Evolutionary conservation across 2,797 vertebrate species (phyloP), one percentile per base, ranked within the genome.

Genomic region (Gallinago solitaria): DNA sequence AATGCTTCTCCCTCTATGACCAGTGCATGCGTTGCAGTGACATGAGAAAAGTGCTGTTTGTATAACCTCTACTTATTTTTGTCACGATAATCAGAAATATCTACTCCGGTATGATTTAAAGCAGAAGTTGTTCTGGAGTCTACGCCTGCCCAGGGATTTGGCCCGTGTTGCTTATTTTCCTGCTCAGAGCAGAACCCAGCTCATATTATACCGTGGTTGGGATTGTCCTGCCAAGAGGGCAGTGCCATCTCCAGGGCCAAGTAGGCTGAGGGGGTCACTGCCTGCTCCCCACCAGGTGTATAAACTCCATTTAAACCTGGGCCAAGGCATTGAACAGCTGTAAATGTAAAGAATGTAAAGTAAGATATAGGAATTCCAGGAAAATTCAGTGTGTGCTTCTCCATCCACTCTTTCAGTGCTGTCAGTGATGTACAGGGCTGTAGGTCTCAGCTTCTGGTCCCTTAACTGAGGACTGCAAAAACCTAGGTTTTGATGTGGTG

Each of bases 401-500:
- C 30, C 33, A 30, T 17, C 48, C 10, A 2, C 12, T 3, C 7
- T 48, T 48, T 16, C 27, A 24, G 47, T 27, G 47, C 28, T n/a
- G 3, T 19, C 54, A 28, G 1, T 20, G 53, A 32, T 47, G 27
- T 6, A 5, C 0, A 19, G 32, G 47, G 33, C 18, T 61, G 79
- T 39, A 41, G 64, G 11, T 15, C 47, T 68, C 59, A 45, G 25
- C 30, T 59, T 18, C 13, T 9, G 23, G 5, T 27, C 12, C 32
- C 20, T 57, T 27, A 37, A 30, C 11, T 3, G 33, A 60, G 48
- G 18, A 20, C 13, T 12, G 39, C n/a, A 41, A n/a, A 93, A 67
- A 8, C 0, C 0, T 30, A 20, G 5, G 13, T 13, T 63, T 53
- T 32, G 12, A 14, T 0, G 0, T 9, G 12, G 2, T 43, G 23